These are phyloP conservation scores for Boloria selene DNA, from an alignment of 2,888 invertebrate genomes.

Conservation along the genomic window DNA sequence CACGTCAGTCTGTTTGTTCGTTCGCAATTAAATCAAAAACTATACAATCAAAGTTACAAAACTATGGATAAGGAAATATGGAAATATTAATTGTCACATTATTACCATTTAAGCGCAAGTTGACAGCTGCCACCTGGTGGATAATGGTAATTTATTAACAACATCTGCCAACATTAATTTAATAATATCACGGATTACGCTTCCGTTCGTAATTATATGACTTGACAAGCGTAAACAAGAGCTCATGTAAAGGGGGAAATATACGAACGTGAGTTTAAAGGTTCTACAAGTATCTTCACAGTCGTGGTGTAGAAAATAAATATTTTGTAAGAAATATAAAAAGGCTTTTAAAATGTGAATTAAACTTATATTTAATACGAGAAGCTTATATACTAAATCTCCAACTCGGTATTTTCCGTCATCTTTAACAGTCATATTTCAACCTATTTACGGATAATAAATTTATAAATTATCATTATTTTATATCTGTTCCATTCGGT, in stretches of 20 bases:
- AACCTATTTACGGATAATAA: no score
- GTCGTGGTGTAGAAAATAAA: neutral
- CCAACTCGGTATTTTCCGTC: no score
- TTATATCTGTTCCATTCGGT: no score
- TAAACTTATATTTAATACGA: neutral
- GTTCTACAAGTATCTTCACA: neutral
- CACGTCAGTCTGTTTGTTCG: no score
- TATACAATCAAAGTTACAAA: neutral
- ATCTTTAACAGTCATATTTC: no score
- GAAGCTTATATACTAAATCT: no score
- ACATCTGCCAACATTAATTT: conserved; percentile 69
- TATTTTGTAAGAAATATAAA: no score
- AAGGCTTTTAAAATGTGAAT: neutral
- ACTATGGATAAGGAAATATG: neutral
- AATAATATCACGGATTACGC: conserved; percentile 44
- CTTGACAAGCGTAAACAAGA: conserved; percentile 18
- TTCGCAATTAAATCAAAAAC: no score
- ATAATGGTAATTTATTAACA: conserved; percentile 73
- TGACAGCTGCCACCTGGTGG: conserved; percentile 67
- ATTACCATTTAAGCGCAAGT: conserved; percentile 45
- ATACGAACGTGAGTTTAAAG: neutral
- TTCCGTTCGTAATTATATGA: conserved; percentile 21
- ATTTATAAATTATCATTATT: no score
- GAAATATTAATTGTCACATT: neutral
- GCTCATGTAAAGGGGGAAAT: neutral